Base-by-base conservation (phyloP, 2,113 vertebrate genomes). In the Glareola pratincola region DNA sequence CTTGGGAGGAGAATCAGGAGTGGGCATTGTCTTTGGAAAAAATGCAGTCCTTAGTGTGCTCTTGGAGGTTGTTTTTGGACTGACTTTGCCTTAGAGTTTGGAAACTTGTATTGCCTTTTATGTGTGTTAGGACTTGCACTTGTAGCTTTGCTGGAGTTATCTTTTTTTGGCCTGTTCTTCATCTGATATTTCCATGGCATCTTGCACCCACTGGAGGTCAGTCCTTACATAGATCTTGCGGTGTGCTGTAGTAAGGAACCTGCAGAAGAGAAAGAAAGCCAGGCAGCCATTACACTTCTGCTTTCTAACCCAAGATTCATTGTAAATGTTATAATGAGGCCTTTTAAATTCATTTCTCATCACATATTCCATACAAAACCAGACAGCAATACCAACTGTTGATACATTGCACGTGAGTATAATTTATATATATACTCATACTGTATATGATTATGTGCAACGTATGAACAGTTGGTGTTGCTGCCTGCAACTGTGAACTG, bases 201-300 rank as follows among this genome's bases (percentile, higher is more conserved):
- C 23, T 62, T 84, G 87, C 17, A 97, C 79, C 92, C 84, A 89
- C 1, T 37, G 68, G 64, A 47, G 74, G 29, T 94, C 34, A 26
- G 93, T 88, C 23, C 94, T 79, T 22, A 96, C 89, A 43, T 51
- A 96, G 30, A 89, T 29, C 91, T 96, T 95, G 14, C 80, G 4
- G 14, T 86, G 45, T 43, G 57, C 57, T 78, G 10, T 84, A 64
- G 75, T 96, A 57, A 96, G 30, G 43, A 96, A 78, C 39, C 67
- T 81, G 37, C 15, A 81, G 80, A 30, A 19, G 29, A 67, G 68
- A 92, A 85, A 90, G 14, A 48, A 14, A 85, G 32, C 22, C 3
- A 50, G n/a, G 41, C n/a, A 89, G 41, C 50, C 43, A 27, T 50
- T 66, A 54, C 4, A 6, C 19, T 47, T 79, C 24, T 27, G 15